These are phyloP conservation scores for Hiodon alosoides DNA, from an alignment of 2,113 vertebrate genomes.

Conservation along the genomic window DNA sequence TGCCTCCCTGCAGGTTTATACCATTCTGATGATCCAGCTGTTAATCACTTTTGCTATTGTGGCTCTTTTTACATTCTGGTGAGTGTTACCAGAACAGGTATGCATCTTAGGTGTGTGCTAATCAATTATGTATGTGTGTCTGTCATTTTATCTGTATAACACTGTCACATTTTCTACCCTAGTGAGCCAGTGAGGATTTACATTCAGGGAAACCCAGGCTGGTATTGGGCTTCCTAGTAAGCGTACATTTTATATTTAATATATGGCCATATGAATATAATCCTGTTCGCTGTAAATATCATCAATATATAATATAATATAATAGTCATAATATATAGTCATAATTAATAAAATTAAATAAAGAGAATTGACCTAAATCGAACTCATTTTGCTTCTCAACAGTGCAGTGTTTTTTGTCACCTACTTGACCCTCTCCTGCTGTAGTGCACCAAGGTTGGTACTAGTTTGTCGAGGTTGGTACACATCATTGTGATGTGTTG, in stretches of 20 bases:
- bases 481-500: slow-evolving; percentile 24
- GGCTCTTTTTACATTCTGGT: slow-evolving; percentile 92
- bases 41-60: slow-evolving; percentile 72
- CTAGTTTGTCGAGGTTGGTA: background rate
- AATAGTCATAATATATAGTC: background rate
- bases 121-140: background rate
- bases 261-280: no score
- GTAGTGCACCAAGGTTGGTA: slow-evolving; percentile 66
- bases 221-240: slow-evolving; percentile 90
- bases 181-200: slow-evolving; percentile 80
- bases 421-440: slow-evolving; percentile 85
- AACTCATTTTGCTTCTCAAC: slow-evolving; percentile 24
- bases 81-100: slow-evolving; percentile 29
- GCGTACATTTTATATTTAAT: slow-evolving; percentile 44
- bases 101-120: background rate
- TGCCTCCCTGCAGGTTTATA: slow-evolving; percentile 72
- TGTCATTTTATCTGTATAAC: background rate
- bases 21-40: slow-evolving; percentile 82
- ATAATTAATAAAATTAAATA: background rate
- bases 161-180: slow-evolving; percentile 25
- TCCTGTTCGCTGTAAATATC: no score
- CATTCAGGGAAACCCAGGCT: slow-evolving; percentile 77
- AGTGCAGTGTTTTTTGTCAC: slow-evolving; percentile 83
- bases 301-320: no score
- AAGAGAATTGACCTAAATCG: background rate